Conservation (phyloP, 2,797 vertebrate species). For the Cirrhinus mrigala region DNA sequence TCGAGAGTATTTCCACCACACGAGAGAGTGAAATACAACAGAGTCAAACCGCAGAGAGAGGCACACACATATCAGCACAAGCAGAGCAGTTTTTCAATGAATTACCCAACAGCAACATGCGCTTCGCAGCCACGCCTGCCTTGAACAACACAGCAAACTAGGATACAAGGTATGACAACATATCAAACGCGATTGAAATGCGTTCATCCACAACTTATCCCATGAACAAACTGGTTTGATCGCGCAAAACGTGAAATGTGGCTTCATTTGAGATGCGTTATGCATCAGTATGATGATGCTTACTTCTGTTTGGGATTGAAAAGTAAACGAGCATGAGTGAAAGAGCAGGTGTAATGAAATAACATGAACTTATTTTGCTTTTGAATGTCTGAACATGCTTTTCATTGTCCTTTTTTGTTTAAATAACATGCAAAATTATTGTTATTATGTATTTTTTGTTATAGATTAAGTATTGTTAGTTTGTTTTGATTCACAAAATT, state of each 20-base stretch:
- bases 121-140: slow-evolving; percentile 34
- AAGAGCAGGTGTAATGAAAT: background rate
- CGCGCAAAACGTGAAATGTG: background rate
- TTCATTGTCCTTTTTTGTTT: background rate
- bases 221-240: background rate
- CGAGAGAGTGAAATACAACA: slow-evolving; percentile 42
- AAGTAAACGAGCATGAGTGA: background rate
- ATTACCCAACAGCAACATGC: slow-evolving; percentile 46
- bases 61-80: background rate
- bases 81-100: slow-evolving; percentile 22
- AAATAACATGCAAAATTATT: background rate
- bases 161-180: slow-evolving; percentile 49
- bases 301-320: background rate
- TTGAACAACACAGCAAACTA: slow-evolving; percentile 39
- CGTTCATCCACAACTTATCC: background rate
- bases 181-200: background rate
- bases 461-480: background rate
- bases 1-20: slow-evolving; percentile 36
- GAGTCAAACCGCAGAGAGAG: slow-evolving; percentile 24
- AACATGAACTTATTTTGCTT: background rate
- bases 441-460: background rate
- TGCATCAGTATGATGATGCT: background rate
- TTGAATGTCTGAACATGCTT: background rate
- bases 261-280: background rate
- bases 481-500: background rate